Evolutionary conservation across 2,797 vertebrate genomes (phyloP), one percentile per base, ranked within the genome.

Genomic region (Novumbra hubbsi): DNA sequence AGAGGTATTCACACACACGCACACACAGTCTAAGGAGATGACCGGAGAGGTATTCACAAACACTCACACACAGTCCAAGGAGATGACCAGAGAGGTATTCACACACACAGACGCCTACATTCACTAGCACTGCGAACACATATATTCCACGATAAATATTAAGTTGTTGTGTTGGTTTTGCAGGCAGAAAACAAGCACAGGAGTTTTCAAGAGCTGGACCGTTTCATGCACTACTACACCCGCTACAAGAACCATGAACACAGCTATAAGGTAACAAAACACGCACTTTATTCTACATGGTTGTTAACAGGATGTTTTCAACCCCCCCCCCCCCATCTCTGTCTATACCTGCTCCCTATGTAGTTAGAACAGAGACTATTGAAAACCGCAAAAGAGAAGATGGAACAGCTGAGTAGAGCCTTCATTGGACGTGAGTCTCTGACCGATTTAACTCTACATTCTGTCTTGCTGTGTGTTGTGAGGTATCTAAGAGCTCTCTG

Each of bases 381-480:
- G 69, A 98, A 99, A 95, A 99, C 97, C 3, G 98, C 98, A 88
- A 99, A 99, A 96, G 98, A 99, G 92, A 99, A 99, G 92, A 99
- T 99, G 98, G 98, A 99, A 82, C 97, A 99, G 86, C 88, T 99
- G 77, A 97, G 98, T 89, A 95, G 94, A 94, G 98, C 97, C 85
- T 95, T 99, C 77, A 96, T 96, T 88, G 93, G 96, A 92, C 94
- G 97, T 98, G 90, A 91, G 96, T 92, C 49, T 21, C 19, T 1
- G 49, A 27, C 64, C 48, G 17, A 27, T 19, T 41, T 70, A 3
- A 57, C 55, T 57, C 55, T 57, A 57, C n/a, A 2, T 57, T 57
- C 55, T 57, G 41, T 4, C 11, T 50, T 50, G 5, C 1, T 17
- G 4, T 52, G 16, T 52, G 50, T 17, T 52, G 19, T 55, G 52